These are phyloP conservation scores for Sitta carolinensis DNA, from an alignment of 2,797 vertebrate genomes.

Conservation along the genomic window DNA sequence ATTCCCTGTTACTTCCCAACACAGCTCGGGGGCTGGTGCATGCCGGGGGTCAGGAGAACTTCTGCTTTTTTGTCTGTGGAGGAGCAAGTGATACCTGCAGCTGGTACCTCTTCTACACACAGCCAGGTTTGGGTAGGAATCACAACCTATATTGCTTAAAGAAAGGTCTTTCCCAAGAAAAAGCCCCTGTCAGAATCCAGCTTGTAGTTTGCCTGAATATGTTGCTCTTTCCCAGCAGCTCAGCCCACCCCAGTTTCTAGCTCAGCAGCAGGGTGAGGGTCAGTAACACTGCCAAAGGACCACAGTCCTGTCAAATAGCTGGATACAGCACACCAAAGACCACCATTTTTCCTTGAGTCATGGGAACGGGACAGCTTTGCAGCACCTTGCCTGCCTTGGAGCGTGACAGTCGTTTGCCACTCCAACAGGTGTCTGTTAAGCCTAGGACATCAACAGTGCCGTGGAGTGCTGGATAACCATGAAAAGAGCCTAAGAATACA, in stretches of 20 bases:
- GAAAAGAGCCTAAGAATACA: not conserved
- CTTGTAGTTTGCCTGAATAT: not conserved
- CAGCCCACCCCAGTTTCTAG: not conserved
- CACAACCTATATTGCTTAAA: not conserved
- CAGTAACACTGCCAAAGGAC: not conserved
- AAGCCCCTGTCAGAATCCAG: not conserved
- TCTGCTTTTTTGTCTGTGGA: fast-evolving
- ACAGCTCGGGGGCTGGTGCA: fast-evolving
- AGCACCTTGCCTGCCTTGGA: not conserved
- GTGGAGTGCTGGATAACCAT: not conserved
- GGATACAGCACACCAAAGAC: not conserved
- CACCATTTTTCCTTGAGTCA: fast-evolving
- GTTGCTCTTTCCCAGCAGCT: not conserved
- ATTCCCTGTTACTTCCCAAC: not conserved
- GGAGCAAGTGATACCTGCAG: not conserved
- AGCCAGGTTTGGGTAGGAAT: not conserved
- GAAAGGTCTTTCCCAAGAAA: not conserved
- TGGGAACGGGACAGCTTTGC: not conserved
- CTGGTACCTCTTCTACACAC: not conserved
- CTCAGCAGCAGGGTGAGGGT: not conserved
- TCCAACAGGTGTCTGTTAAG: not conserved
- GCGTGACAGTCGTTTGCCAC: not conserved
- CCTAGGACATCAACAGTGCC: not conserved
- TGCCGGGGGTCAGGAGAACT: not conserved
- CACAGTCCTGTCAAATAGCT: not conserved